Conservation (phyloP, 2,888 invertebrate species). For the Electrophaes corylata region DNA sequence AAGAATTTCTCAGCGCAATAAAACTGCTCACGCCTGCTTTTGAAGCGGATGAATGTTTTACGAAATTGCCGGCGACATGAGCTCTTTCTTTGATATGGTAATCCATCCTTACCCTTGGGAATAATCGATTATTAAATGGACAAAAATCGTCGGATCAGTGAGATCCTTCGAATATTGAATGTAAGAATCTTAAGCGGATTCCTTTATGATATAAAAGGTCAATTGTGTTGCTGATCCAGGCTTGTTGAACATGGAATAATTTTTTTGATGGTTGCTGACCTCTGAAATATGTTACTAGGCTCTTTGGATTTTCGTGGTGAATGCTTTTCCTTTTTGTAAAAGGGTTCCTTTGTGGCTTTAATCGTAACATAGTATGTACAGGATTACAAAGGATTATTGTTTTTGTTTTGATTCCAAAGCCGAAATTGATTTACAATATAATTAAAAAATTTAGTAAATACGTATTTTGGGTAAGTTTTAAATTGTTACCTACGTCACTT, state of each 20-base stretch:
- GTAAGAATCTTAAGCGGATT: constrained; percentile 64
- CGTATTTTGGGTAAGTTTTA: too few species aligned
- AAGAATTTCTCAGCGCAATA: constrained; percentile 55
- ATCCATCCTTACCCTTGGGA: constrained; percentile 67
- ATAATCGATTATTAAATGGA: constrained; percentile 81
- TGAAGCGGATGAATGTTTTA: constrained; percentile 64
- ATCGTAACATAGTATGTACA: constrained; percentile 9
- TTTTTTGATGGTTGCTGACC: constrained; percentile 42
- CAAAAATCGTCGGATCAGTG: constrained; percentile 67
- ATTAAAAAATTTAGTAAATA: too few species aligned
- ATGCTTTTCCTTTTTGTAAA: constrained; percentile 24
- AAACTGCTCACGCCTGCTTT: constrained; percentile 57
- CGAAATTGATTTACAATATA: too few species aligned
- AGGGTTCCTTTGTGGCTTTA: constrained; percentile 28
- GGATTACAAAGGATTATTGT: not conserved
- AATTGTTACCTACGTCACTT: too few species aligned
- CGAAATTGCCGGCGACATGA: constrained; percentile 72
- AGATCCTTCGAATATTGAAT: constrained; percentile 58
- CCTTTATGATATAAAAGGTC: constrained; percentile 62
- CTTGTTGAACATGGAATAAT: constrained; percentile 44
- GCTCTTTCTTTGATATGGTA: constrained; percentile 82
- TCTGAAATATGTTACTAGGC: constrained; percentile 34
- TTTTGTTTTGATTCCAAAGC: too few species aligned
- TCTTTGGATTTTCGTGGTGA: constrained; percentile 20
- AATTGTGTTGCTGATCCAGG: constrained; percentile 49